A percentile compares a stretch with the other conserved stretches of the same genome.
Conservation (phyloP, 1,140 invertebrate species). For the Agraylea sexmaculata region DNA sequence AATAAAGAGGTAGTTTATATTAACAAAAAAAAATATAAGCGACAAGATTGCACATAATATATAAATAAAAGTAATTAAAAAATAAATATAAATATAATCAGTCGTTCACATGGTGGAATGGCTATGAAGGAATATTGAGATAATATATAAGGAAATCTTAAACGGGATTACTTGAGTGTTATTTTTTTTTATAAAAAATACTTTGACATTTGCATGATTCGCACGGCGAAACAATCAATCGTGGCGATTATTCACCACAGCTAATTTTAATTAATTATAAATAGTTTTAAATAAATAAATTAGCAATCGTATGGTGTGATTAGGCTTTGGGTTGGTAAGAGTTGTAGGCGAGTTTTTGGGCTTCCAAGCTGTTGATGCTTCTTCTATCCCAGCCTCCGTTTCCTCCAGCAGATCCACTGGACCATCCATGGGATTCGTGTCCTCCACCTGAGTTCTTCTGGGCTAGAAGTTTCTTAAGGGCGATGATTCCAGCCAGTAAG, state of each 20-base stretch:
- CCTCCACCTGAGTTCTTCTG: conserved; percentile 48
- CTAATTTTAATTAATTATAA: no score
- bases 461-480: conserved; percentile 61
- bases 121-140: no score
- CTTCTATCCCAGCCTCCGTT: conserved; percentile 43
- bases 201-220: not conserved
- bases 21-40: conserved; percentile 5
- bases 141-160: no score
- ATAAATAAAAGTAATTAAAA: no score
- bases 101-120: no score
- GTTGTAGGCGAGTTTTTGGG: conserved; percentile 56
- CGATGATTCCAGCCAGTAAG: conserved; percentile 62
- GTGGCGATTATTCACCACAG: no score
- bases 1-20: conserved; percentile 6
- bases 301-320: not conserved
- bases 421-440: conserved; percentile 35
- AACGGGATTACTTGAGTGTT: no score
- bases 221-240: no score
- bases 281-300: not conserved
- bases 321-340: conserved; percentile 32
- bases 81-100: no score
- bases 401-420: conserved; percentile 42
- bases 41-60: no score
- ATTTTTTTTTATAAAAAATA: conserved; percentile 16
- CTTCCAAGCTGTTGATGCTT: conserved; percentile 36